Conservation (phyloP, 2,888 invertebrate species). For the Odontomyia ornata region DNA sequence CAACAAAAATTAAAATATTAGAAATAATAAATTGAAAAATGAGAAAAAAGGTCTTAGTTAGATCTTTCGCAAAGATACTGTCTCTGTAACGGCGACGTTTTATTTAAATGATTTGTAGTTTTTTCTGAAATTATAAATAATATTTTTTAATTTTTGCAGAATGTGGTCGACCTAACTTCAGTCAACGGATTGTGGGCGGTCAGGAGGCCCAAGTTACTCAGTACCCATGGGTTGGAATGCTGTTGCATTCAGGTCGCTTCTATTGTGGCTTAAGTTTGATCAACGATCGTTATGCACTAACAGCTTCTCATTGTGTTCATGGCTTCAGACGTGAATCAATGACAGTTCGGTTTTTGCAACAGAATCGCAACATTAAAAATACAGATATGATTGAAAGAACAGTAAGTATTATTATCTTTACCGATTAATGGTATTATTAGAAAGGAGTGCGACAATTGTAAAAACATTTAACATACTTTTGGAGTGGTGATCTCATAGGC, state of each 20-base stretch:
- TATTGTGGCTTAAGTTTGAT: conserved; percentile 82
- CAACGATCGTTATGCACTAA: conserved; percentile 76
- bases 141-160: conserved; percentile 62
- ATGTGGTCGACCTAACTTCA: conserved; percentile 76
- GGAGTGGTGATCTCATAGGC: too few species aligned
- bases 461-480: too few species aligned
- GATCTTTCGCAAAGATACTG: neutral
- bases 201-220: conserved; percentile 77
- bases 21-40: neutral
- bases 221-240: conserved; percentile 77
- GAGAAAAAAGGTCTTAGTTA: neutral
- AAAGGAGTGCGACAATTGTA: too few species aligned
- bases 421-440: neutral
- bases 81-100: neutral
- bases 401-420: conserved; percentile 48
- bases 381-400: conserved; percentile 59
- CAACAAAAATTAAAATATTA: neutral
- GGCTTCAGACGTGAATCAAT: conserved; percentile 72
- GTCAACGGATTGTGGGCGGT: conserved; percentile 80
- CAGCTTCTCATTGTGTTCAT: conserved; percentile 81
- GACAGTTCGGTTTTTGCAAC: conserved; percentile 75
- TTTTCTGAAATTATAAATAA: neutral
- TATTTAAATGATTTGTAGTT: too few species aligned
- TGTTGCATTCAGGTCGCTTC: conserved; percentile 69
- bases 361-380: conserved; percentile 70